Evolutionary conservation across 2,797 vertebrate genomes (phyloP).

Genomic region (Paramormyrops hopkinsi): DNA sequence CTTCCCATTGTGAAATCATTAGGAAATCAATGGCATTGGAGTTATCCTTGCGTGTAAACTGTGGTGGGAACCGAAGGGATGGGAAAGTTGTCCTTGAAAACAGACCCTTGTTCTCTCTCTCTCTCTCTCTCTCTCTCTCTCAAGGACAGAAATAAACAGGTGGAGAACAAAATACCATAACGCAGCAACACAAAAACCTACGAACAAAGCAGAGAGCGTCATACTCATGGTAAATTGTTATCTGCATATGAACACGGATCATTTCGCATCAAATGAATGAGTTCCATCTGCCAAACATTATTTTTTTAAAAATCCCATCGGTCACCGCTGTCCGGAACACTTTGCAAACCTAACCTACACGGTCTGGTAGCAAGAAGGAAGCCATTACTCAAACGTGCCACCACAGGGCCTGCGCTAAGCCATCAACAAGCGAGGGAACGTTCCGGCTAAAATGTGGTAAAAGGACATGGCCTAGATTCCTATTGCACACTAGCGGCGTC

Average conservation of each 20-base stretch:
- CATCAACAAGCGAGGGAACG: neutral
- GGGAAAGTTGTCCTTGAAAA: neutral
- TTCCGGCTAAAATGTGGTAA: neutral
- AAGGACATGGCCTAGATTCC: neutral
- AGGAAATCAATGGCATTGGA: neutral
- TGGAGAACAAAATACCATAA: neutral
- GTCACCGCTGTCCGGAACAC: neutral
- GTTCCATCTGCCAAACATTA: neutral
- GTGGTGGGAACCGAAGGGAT: neutral
- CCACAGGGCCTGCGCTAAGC: neutral
- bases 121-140: neutral
- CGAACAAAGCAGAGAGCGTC: neutral
- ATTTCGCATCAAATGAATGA: neutral
- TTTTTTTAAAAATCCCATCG: neutral
- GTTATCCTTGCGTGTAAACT: neutral
- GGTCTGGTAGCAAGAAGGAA: neutral
- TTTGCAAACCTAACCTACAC: neutral
- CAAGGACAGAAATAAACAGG: neutral
- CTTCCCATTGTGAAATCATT: conserved; percentile 13
- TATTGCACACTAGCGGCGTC: neutral
- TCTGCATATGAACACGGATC: neutral
- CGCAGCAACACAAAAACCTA: neutral
- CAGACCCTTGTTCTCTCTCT: neutral
- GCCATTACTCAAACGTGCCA: neutral
- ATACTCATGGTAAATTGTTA: neutral